Conservation (phyloP, 2,888 invertebrate species). For the Leucozona laternaria region DNA sequence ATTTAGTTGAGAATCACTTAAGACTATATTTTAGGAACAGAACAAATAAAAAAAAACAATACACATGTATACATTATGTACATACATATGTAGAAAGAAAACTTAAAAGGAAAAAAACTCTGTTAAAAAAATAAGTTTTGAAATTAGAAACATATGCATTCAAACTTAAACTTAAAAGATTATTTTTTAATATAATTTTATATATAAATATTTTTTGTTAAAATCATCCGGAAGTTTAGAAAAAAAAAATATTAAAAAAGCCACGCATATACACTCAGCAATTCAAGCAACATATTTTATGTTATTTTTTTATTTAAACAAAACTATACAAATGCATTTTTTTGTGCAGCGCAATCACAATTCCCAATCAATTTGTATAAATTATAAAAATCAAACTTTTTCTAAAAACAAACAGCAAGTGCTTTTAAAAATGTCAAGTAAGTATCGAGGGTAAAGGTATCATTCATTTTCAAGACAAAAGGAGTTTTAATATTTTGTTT, state of each 20-base stretch:
- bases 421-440: neutral
- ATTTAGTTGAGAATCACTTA: constrained; percentile 52
- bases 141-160: constrained; percentile 63
- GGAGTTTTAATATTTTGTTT: neutral
- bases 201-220: constrained; percentile 3
- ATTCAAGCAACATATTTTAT: constrained; percentile 57
- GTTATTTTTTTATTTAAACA: neutral
- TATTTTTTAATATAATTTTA: neutral
- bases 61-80: constrained; percentile 33
- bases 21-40: constrained; percentile 42
- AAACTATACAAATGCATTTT: constrained; percentile 7
- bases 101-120: constrained; percentile 10
- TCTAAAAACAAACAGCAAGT: constrained; percentile 17
- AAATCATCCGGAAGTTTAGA: constrained; percentile 21
- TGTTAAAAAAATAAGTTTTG: constrained; percentile 45
- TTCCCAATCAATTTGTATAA: constrained; percentile 1
- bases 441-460: neutral
- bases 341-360: constrained; percentile 43
- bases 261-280: constrained; percentile 58
- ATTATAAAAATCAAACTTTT: neutral
- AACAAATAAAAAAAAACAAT: constrained; percentile 32
- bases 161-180: constrained; percentile 49
- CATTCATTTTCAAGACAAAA: neutral
- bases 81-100: constrained; percentile 12
- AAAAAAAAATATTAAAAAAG: constrained; percentile 41